Conservation (phyloP, 1,140 invertebrate genomes). For the Schlechtendalia chinensis region DNA sequence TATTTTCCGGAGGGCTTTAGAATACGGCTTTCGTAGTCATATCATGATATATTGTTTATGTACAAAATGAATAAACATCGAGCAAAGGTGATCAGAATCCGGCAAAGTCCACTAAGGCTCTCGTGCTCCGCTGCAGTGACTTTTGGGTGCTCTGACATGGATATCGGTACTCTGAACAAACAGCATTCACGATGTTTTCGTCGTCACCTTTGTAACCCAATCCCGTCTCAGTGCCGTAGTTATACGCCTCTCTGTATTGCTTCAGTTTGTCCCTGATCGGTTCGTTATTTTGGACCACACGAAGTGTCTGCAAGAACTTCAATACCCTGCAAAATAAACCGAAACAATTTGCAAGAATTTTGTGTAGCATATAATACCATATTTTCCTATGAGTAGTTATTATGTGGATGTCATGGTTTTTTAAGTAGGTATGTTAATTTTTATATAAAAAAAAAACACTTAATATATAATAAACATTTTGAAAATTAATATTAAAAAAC, state of each 20-base stretch:
- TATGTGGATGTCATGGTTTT: no score
- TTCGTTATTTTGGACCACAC: slow-evolving; percentile 44
- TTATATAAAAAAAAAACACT: no score
- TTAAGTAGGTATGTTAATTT: no score
- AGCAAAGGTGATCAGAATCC: neutral
- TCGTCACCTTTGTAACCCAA: neutral
- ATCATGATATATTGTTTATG: neutral
- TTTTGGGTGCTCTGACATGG: slow-evolving; percentile 35
- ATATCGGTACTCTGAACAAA: slow-evolving; percentile 23
- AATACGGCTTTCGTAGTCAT: no score
- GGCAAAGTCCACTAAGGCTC: neutral
- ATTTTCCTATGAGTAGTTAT: no score
- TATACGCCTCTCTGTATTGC: slow-evolving; percentile 50
- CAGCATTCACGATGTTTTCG: slow-evolving; percentile 23
- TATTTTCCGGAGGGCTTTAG: no score
- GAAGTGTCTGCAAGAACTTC: slow-evolving; percentile 51
- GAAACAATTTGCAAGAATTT: neutral
- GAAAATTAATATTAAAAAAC: no score
- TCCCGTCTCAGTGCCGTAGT: slow-evolving; percentile 20
- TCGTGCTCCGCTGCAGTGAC: slow-evolving; percentile 33
- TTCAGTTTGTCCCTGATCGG: slow-evolving; percentile 48
- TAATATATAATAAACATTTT: no score
- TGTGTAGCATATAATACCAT: no score
- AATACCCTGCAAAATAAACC: slow-evolving; percentile 38
- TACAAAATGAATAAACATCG: neutral